Percentiles rank a stretch among this genome's conserved stretches.
phyloP scores from a whole-genome alignment of 2,797 vertebrate genomes.

The Notolabrus celidotus region DNA sequence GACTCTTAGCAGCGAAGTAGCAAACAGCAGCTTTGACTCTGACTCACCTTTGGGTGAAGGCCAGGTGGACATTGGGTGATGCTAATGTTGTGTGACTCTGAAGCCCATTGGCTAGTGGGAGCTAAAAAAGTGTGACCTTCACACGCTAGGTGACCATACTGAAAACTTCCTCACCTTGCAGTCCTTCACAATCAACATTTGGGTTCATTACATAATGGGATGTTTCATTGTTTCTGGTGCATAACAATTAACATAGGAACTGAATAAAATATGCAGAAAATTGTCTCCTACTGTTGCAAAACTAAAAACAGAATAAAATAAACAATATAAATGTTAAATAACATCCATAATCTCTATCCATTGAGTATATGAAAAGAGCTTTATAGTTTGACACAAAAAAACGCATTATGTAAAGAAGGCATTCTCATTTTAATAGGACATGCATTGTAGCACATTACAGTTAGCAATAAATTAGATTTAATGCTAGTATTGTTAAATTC shows the following conservation, averaged over 20 bases:
- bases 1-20: constrained; percentile 49
- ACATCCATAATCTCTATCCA: no score
- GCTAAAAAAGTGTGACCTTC: constrained; percentile 22
- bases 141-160: constrained; percentile 18
- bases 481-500: constrained; percentile 29
- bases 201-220: no score
- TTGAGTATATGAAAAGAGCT: no score
- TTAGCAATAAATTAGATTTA: constrained; percentile 11
- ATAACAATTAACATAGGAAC: not conserved
- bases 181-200: not conserved
- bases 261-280: not conserved
- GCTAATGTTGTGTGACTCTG: constrained; percentile 51
- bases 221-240: not conserved
- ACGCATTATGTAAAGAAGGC: constrained; percentile 3
- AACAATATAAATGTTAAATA: no score
- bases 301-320: no score
- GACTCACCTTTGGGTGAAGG: constrained; percentile 55
- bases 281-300: not conserved
- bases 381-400: constrained; percentile 1
- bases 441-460: constrained; percentile 17
- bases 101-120: constrained; percentile 42
- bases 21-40: constrained; percentile 47
- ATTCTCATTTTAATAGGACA: constrained; percentile 18
- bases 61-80: constrained; percentile 43
- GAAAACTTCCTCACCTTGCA: constrained; percentile 16